Evolutionary conservation across 2,113 vertebrate species (phyloP).

Genomic region (Marmota flaviventris): DNA sequence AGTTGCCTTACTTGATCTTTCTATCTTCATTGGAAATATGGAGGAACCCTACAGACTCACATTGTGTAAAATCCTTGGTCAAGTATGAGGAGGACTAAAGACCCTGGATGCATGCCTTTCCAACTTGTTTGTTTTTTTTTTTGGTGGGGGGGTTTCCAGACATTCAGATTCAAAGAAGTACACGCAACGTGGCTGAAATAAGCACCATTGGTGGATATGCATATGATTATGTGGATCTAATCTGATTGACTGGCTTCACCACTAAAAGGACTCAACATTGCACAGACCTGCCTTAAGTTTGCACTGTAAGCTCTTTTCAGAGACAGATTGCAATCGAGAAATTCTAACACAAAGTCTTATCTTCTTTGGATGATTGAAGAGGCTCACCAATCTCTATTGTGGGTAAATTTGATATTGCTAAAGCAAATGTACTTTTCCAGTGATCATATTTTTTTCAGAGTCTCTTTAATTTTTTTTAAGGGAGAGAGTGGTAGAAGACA

Average conservation of each 20-base stretch:
- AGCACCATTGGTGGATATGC: not conserved
- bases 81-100: not conserved
- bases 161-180: not conserved
- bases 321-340: slow-evolving; percentile 14
- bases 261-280: not conserved
- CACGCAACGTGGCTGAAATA: not conserved
- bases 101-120: not conserved
- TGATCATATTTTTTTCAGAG: not conserved
- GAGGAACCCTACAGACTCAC: not conserved
- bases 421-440: not conserved
- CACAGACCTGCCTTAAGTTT: not conserved
- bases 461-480: not conserved
- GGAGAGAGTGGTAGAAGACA: not conserved
- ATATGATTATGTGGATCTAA: not conserved
- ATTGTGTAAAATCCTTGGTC: not conserved
- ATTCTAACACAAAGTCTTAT: not conserved
- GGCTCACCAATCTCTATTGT: not conserved
- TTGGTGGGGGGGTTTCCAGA: not conserved
- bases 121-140: not conserved
- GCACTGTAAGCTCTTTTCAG: not conserved
- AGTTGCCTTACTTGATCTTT: not conserved
- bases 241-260: not conserved
- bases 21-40: not conserved
- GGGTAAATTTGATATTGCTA: not conserved
- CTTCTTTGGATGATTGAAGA: not conserved